Evolutionary conservation across 1,140 invertebrate genomes (phyloP).

Genomic region (Achatina immaculata): DNA sequence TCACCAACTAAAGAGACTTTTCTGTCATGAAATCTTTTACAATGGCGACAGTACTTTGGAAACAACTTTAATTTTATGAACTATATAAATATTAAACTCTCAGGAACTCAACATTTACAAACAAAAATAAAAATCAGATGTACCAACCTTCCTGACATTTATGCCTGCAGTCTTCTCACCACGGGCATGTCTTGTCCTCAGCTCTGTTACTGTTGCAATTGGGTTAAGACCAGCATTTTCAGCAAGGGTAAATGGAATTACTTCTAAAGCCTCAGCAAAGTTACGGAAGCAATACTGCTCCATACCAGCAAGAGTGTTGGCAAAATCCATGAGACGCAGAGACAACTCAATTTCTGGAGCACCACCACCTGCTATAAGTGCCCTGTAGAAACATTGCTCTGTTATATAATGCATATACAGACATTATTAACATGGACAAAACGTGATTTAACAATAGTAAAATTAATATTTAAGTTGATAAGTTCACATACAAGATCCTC

Average conservation of each 20-base stretch:
- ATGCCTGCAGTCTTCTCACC: slow-evolving; percentile 90
- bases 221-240: slow-evolving; percentile 99
- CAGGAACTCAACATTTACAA: too few relatives aligned
- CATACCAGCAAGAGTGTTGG: slow-evolving; percentile 88
- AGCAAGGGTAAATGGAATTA: slow-evolving; percentile 97
- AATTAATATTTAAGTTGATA: too few relatives aligned
- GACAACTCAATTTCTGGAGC: slow-evolving; percentile 97
- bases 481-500: too few relatives aligned
- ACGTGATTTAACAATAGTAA: too few relatives aligned
- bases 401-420: not conserved
- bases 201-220: slow-evolving; percentile 96
- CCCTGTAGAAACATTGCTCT: slow-evolving; percentile 71
- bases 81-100: too few relatives aligned
- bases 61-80: too few relatives aligned
- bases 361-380: slow-evolving; percentile 94
- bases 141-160: slow-evolving; percentile 90
- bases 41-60: too few relatives aligned
- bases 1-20: too few relatives aligned
- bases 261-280: slow-evolving; percentile 95
- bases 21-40: too few relatives aligned
- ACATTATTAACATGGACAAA: too few relatives aligned
- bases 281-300: slow-evolving; percentile 94
- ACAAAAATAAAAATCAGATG: too few relatives aligned
- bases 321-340: slow-evolving; percentile 84
- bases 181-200: slow-evolving; percentile 92